Evolutionary conservation across 30 jellyfish, hydroid and myxozoan species (phyloP), one percentile per base, ranked within the genome.

Genomic region (Aurelia sp.): DNA sequence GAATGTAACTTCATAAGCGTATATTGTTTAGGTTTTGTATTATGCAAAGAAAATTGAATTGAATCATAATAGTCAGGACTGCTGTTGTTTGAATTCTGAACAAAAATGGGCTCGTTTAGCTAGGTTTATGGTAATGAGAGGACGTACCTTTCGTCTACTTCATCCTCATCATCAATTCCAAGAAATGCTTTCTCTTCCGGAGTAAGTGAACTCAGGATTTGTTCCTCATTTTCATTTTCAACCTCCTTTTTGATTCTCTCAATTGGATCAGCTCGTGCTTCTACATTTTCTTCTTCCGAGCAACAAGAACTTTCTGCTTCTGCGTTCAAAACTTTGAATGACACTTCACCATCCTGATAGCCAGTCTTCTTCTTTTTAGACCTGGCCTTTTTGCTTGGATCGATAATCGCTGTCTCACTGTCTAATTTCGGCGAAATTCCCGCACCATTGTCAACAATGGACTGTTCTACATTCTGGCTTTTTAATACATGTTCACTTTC

Each of bases 111-210:
- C 15, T 44, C 55, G 15, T 10, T 44, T 44, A 2, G 15, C 10
- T 44, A 9, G 15, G 55, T 16, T 44, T 44, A 44, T 13, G 55
- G 15, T 7, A 44, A 44, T 44, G 15, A 44, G 55, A 44, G 55
- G 13, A 44, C 55, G 7, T 44, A 44, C 55, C 55, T 44, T 44
- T 16, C 55, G 55, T 44, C 55, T 44, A 6, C 55, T 44, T 9
- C 15, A 3, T 0, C 40, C 41, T 64, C 88, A 9, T 65, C 83
- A 18, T 52, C 62, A 18, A 79, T 47, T 30, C 92, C 90, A 71
- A 89, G 92, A 73, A 87, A 89, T 66, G 18, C 27, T 63, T 73
- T 89, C 73, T 89, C 97, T 30, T 84, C 92, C 11, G 74, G 84
- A 19, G 92, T 67, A 8, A 89, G 80, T 13, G 79, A 50, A 35